phyloP scores from a whole-genome alignment of 2,113 vertebrate genomes.

The Oophaga pumilio region DNA sequence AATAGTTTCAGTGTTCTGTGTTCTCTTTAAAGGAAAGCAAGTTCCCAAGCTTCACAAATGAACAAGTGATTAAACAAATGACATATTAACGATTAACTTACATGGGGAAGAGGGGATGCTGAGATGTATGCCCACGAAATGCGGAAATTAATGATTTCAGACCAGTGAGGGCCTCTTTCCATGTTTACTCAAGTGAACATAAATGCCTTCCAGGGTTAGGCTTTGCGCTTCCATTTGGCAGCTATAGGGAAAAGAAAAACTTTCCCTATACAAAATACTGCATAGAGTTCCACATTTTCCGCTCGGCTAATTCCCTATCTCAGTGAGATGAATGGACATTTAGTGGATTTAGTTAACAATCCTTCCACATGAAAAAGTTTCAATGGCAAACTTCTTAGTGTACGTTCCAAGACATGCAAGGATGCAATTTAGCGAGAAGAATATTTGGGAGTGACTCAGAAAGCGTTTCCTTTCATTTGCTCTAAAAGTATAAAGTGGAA shows the following conservation, averaged over 20 bases:
- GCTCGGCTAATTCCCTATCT: conserved; percentile 69
- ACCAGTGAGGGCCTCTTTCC: conserved; percentile 55
- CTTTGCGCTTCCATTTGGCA: conserved; percentile 66
- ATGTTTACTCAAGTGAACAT: conserved; percentile 36
- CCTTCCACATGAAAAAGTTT: conserved; percentile 78
- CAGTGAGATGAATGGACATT: conserved; percentile 74
- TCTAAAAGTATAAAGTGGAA: not conserved
- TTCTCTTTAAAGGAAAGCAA: not conserved
- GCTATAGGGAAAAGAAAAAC: conserved; percentile 61
- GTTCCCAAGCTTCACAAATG: not conserved
- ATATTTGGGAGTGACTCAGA: conserved; percentile 45
- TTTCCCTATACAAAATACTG: conserved; percentile 65
- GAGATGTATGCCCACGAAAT: conserved; percentile 56
- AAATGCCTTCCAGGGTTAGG: conserved; percentile 63
- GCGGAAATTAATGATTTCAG: conserved; percentile 32
- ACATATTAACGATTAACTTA: conserved; percentile 63
- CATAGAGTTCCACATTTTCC: conserved; percentile 77
- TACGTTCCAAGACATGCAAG: conserved; percentile 65
- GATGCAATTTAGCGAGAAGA: conserved; percentile 64
- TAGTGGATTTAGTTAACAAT: conserved; percentile 78
- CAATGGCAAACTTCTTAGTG: conserved; percentile 70
- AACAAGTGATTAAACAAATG: conserved; percentile 13
- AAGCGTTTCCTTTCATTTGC: conserved; percentile 58
- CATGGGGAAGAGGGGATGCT: conserved; percentile 48
- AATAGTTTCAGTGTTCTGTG: not conserved